phyloP scores from a whole-genome alignment of 2,797 vertebrate species.

The Pampus argenteus region DNA sequence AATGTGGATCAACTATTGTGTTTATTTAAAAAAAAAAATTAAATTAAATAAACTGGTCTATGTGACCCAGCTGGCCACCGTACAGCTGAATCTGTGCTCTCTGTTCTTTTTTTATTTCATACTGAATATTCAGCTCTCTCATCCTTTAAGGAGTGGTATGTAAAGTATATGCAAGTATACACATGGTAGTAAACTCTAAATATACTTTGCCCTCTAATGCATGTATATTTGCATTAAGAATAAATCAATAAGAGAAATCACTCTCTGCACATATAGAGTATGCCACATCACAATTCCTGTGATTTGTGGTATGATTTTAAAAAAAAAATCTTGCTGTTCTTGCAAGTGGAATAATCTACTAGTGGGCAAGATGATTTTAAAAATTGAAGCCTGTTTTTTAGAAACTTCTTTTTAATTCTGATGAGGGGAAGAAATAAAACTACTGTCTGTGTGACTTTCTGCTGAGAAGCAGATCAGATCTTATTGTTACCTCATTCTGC shows the following conservation, averaged over 20 bases:
- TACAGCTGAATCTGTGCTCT: conserved; percentile 60
- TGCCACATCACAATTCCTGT: neutral
- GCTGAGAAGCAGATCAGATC: conserved; percentile 9
- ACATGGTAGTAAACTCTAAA: neutral
- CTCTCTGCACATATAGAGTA: neutral
- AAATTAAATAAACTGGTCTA: conserved; percentile 74
- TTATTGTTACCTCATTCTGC: conserved; percentile 53
- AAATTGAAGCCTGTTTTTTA: neutral
- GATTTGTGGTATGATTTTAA: neutral
- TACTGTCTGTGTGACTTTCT: conserved; percentile 13
- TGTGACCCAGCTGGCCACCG: conserved; percentile 68
- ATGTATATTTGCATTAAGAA: neutral
- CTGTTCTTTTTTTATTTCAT: conserved; percentile 17
- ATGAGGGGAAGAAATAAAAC: neutral
- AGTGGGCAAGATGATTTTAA: neutral
- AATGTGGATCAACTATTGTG: conserved; percentile 81
- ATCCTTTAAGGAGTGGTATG: neutral
- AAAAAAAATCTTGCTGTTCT: neutral
- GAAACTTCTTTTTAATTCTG: neutral
- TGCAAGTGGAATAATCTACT: neutral
- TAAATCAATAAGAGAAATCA: neutral
- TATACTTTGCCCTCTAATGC: neutral
- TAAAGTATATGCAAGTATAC: no score
- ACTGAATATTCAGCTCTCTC: neutral
- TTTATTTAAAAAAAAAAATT: conserved; percentile 77